A percentile compares a stretch with the other conserved stretches of the same genome.
These are phyloP conservation scores for Pseudeuparius sepicola DNA, from an alignment of 2,888 invertebrate species.

Conservation along the genomic window DNA sequence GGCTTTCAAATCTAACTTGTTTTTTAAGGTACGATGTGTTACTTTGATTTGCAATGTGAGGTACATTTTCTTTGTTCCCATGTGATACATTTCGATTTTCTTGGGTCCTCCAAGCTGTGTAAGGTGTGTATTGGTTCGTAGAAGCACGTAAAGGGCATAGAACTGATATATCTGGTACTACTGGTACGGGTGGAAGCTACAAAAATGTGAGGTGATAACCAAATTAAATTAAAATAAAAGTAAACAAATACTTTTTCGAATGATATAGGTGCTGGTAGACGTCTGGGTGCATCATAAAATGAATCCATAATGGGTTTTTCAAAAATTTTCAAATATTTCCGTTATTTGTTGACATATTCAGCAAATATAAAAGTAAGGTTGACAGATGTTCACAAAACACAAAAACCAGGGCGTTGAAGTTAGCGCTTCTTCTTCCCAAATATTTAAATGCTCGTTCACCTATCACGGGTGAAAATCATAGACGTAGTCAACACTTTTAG, in stretches of 20 bases:
- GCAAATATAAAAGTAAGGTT: too few species aligned
- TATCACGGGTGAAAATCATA: too few species aligned
- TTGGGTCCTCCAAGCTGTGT: conserved; percentile 29
- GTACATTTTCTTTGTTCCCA: conserved; percentile 21
- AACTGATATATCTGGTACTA: conserved; percentile 37
- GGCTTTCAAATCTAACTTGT: conserved; percentile 36
- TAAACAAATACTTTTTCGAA: conserved; percentile 25
- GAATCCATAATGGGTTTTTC: too few species aligned
- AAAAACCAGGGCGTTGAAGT: too few species aligned
- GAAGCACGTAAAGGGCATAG: conserved; percentile 22
- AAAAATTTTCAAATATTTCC: background rate
- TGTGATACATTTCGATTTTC: conserved; percentile 13
- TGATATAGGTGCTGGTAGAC: conserved; percentile 29
- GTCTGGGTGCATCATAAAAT: conserved; percentile 35
- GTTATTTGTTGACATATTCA: conserved; percentile 1
- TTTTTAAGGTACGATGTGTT: conserved; percentile 27
- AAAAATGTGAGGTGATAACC: too few species aligned
- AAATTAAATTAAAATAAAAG: too few species aligned
- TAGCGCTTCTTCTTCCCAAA: too few species aligned
- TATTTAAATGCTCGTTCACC: too few species aligned
- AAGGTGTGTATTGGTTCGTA: conserved; percentile 20
- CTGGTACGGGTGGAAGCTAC: conserved; percentile 23
- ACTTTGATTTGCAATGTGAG: conserved; percentile 10
- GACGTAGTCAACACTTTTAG: too few species aligned
- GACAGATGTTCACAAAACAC: too few species aligned